Base-by-base conservation (phyloP, 2,113 vertebrate species). In the Raja brachyura region DNA sequence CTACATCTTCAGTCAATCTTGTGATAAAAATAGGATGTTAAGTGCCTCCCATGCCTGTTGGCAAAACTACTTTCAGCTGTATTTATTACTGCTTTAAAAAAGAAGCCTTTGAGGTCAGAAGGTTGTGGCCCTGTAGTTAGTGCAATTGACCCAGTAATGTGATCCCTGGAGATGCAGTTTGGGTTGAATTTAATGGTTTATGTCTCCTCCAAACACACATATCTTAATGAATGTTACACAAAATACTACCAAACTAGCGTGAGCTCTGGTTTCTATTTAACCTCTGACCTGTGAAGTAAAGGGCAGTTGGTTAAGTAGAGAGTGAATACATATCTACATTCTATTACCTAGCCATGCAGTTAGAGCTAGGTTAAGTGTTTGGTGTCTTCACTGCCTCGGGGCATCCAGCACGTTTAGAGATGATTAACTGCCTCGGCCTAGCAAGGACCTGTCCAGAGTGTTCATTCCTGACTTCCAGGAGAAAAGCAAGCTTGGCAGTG, bases 391-490 rank as follows among this genome's bases (percentile, higher is more conserved):
- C 96, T 97, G 97, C 97, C 97, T 97, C 96, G 96, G 97, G 97
- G 97, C 97, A 97, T 97, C 97, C 96, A 97, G 95, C 95, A 93
- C 96, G 96, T 97, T 97, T 97, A 97, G 97, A 97, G 97, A 97
- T 97, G 97, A 97, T 97, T 97, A 97, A 97, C 97, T 97, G 97
- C 97, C 96, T 96, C 96, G 97, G 96, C 96, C 97, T 96, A 96
- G 97, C 96, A 97, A 97, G 97, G 97, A 97, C 97, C 97, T 97
- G 97, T 97, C 97, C 97, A 97, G 96, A 97, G 97, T 96, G 97
- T 97, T 97, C 97, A 97, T 97, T 97, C 97, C 97, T 97, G 97
- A 97, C 97, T 97, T 97, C 96, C 96, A 97, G 96, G 96, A 97
- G 97, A 97, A 97, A 97, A 96, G 96, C 96, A 96, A 97, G 96